Conservation (phyloP, 2,888 invertebrate genomes). For the Charanyca ferruginea region DNA sequence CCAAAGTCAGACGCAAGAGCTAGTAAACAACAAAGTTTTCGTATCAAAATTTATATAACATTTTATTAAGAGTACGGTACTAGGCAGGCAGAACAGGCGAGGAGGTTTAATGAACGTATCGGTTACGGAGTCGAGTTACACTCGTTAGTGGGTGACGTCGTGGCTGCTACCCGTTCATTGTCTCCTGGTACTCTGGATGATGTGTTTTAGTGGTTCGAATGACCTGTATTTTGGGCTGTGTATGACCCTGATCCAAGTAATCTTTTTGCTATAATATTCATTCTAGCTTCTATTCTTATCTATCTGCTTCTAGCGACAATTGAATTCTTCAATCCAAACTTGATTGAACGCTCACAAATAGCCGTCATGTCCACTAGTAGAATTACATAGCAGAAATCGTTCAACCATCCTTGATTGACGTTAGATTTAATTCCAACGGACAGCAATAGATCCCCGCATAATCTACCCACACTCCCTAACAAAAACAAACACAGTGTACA, state of each 20-base stretch:
- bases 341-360: constrained; percentile 45
- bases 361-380: constrained; percentile 48
- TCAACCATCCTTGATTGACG: constrained; percentile 61
- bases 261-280: neutral
- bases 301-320: neutral
- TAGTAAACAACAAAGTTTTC: constrained; percentile 54
- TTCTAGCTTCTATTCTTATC: neutral
- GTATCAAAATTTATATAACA: constrained; percentile 70
- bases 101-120: constrained; percentile 85
- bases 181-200: constrained; percentile 73
- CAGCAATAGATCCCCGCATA: constrained; percentile 64
- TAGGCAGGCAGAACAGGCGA: constrained; percentile 74
- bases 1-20: constrained; percentile 31
- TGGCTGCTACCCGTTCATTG: constrained; percentile 76
- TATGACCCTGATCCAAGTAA: neutral
- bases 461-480: constrained; percentile 63
- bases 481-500: constrained; percentile 64
- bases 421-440: constrained; percentile 62
- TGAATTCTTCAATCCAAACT: constrained; percentile 32
- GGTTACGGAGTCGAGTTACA: constrained; percentile 84
- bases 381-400: constrained; percentile 58
- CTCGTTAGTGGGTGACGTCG: constrained; percentile 81
- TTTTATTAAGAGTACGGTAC: constrained; percentile 74
- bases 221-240: constrained; percentile 26
- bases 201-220: constrained; percentile 51